Evolutionary conservation across 2,797 vertebrate genomes (phyloP), one percentile per base, ranked within the genome.

Genomic region (Falco rusticolus): DNA sequence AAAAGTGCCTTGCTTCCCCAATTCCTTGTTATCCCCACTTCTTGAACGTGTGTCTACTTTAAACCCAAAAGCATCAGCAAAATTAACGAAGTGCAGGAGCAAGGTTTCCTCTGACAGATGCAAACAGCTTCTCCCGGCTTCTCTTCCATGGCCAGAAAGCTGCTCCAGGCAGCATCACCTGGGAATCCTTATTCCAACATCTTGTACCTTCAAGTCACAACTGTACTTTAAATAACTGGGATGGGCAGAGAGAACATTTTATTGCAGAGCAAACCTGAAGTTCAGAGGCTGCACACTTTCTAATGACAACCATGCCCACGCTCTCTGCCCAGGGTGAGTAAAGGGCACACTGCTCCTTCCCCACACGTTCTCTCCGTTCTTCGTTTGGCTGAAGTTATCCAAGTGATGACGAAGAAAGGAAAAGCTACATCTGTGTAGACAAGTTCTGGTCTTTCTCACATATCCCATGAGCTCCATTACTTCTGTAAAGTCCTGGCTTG

Each of bases 371-470:
- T 33, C 51, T 70, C 65, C 5, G 0, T 78, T 78, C 61, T 57
- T 82, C 89, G 53, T 48, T 85, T 81, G 60, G 69, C 69, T 81
- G 25, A 74, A 91, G 80, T 64, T 47, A 81, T n/a, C 39, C 39
- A 78, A 84, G 56, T 22, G 51, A 84, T 84, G 87, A 92, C 3
- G 28, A 95, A 94, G 59, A 81, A 86, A 69, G 64, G 39, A 91
- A 91, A 80, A 80, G 51, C 69, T 84, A 9, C 21, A 3, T 34
- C 84, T 87, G 56, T 47, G 18, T 41, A 91, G 69, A 84, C 48
- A 91, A 41, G 70, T 70, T 87, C 81, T 87, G 81, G 65, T 93
- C 77, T 77, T 86, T 77, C 84, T 93, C 81, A 89, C 34, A 63
- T 66, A 93, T 41, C 29, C 84, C 78, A 48, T 50, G 76, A 94